Evolutionary conservation across 2,113 vertebrate species (phyloP), one percentile per base, ranked within the genome.

Genomic region (Pseudopipra pipra): DNA sequence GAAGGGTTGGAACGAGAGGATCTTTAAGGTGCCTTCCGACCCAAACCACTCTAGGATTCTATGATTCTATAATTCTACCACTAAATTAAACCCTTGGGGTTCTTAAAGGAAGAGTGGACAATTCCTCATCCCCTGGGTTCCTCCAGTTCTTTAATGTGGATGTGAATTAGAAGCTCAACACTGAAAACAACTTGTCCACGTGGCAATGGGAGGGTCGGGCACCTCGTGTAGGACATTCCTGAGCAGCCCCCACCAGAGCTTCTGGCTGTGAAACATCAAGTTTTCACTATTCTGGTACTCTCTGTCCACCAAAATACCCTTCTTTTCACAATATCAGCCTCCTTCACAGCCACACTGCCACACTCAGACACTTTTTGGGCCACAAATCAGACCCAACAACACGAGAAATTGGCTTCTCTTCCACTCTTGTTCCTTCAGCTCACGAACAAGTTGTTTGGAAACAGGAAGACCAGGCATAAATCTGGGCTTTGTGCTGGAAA

Each of bases 51-150:
- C 8, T 0, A 19, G 44, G 37, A 19, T 11, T 59, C 25, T 35
- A 1, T 2, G 1, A 3, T 11, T 76, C 37, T 7, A 0, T 13
- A 28, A 66, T n/a, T 51, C 12, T 1, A 3, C 14, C 9, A 11
- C 33, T 52, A 5, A 8, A 1, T 33, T 2, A 46, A 52, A 61
- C n/a, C 30, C 30, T 46, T 11, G 39, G 12, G 14, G 10, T 1
- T 75, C 93, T 87, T 62, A 51, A 46, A 0, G 5, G 54, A 65
- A 72, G 58, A 61, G 56, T 24, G 35, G 47, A 17, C 49, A 58
- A 62, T 5, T 20, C 41, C 67, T 74, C 28, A 8, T 70, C 44
- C 25, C 33, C 20, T 30, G 41, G 9, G 55, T 46, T 55, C 12
- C 52, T 63, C 12, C 37, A 33, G 20, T 27, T 74, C 44, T 41